Evolutionary conservation across 2,888 invertebrate species (phyloP).

Genomic region (Falcaria lacertinaria): DNA sequence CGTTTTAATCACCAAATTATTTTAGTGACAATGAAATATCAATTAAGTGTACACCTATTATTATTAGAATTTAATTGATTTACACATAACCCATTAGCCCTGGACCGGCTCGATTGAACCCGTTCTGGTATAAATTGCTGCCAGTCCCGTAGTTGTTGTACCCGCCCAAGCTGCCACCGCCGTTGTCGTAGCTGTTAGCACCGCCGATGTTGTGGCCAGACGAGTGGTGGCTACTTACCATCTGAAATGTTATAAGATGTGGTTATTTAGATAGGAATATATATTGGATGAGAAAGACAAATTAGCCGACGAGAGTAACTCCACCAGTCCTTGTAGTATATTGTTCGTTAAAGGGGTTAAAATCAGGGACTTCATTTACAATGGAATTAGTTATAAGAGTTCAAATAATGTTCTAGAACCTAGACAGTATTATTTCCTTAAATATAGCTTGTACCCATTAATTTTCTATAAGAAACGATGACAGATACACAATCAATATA

Average conservation of each 20-base stretch:
- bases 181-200: constrained; percentile 6
- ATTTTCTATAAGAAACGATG: too few species aligned
- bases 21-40: neutral
- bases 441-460: too few species aligned
- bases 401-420: too few species aligned
- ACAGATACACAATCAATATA: too few species aligned
- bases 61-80: neutral
- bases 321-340: too few species aligned
- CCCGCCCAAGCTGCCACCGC: constrained; percentile 10
- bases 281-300: too few species aligned
- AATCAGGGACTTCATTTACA: too few species aligned
- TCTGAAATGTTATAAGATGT: constrained; percentile 6
- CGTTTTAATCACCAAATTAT: neutral
- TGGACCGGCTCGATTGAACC: neutral
- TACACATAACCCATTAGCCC: constrained; percentile 2
- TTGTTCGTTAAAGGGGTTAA: too few species aligned
- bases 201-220: constrained; percentile 13
- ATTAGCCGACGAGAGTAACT: too few species aligned
- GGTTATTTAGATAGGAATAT: neutral
- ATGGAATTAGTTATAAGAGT: too few species aligned
- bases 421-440: too few species aligned
- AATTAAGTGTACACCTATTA: neutral
- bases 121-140: constrained; percentile 2
- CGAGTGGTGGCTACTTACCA: constrained; percentile 10
- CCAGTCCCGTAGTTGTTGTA: constrained; percentile 8